phyloP scores from a whole-genome alignment of 2,888 invertebrate genomes.

The Apomyelois bistriatella region DNA sequence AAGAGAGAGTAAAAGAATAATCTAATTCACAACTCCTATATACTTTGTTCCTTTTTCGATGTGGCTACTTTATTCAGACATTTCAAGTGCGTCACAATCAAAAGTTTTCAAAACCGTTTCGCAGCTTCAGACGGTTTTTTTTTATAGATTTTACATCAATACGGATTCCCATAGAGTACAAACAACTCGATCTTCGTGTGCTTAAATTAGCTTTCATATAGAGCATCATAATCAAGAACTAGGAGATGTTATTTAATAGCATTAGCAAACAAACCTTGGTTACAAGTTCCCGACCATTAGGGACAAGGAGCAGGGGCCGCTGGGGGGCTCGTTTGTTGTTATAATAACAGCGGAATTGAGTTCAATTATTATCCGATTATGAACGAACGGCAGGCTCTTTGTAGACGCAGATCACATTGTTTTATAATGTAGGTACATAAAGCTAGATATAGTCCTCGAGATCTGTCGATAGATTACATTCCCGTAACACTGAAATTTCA shows the following conservation, averaged over 20 bases:
- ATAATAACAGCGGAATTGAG: slow-evolving; percentile 45
- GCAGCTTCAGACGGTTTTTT: too few species aligned
- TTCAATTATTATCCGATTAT: slow-evolving; percentile 52
- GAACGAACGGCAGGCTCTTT: slow-evolving; percentile 38
- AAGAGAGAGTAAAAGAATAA: too few species aligned
- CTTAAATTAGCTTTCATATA: too few species aligned
- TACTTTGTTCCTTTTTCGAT: too few species aligned
- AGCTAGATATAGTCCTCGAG: slow-evolving; percentile 11
- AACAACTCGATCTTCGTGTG: too few species aligned
- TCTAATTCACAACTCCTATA: too few species aligned
- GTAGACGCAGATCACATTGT: slow-evolving; percentile 30
- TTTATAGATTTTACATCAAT: too few species aligned
- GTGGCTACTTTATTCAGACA: too few species aligned
- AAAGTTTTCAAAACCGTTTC: too few species aligned
- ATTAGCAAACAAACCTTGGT: slow-evolving; percentile 12
- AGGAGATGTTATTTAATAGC: slow-evolving; percentile 5
- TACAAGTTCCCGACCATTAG: slow-evolving; percentile 22
- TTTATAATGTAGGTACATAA: slow-evolving; percentile 20
- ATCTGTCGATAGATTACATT: slow-evolving; percentile 22
- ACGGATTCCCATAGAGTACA: too few species aligned
- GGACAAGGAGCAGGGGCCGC: slow-evolving; percentile 24
- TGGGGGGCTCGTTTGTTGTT: slow-evolving; percentile 35
- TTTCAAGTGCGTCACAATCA: too few species aligned
- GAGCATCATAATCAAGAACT: neutral
- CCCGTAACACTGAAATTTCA: neutral